Conservation (phyloP, 1,140 invertebrate genomes). For the Drosophila tristis region DNA sequence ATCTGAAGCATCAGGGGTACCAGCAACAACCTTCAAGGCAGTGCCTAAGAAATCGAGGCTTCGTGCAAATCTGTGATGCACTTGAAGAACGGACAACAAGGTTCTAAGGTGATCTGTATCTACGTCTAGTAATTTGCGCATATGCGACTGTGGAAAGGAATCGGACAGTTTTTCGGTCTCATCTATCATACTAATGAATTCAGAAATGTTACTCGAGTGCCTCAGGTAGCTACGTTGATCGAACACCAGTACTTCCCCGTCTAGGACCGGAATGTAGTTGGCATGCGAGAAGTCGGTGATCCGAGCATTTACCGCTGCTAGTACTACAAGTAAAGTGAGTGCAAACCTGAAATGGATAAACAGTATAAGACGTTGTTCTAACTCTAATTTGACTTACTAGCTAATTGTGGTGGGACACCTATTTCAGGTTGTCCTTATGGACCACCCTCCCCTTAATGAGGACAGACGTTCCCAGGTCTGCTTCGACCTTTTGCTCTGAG, state of each 20-base stretch:
- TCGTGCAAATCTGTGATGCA: conserved; percentile 3
- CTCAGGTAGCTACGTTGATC: conserved; percentile 11
- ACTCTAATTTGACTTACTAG: neutral
- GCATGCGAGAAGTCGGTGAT: conserved; percentile 21
- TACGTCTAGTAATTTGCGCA: conserved; percentile 23
- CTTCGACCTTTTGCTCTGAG: conserved; percentile 17
- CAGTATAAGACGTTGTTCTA: neutral
- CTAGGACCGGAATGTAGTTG: conserved; percentile 18
- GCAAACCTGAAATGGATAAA: conserved; percentile 1
- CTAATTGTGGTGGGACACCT: neutral
- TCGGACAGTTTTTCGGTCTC: conserved; percentile 16
- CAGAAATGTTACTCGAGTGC: conserved; percentile 23
- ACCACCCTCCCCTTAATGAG: conserved; percentile 36
- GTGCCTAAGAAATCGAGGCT: conserved; percentile 10
- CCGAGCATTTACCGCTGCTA: conserved; percentile 11
- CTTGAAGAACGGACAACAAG: conserved; percentile 9
- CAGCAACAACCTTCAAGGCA: conserved; percentile 8
- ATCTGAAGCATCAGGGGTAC: conserved; percentile 14
- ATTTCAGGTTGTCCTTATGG: conserved; percentile 24
- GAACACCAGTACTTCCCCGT: neutral
- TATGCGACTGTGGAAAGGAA: conserved; percentile 30
- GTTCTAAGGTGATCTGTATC: conserved; percentile 1
- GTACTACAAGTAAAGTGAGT: conserved; percentile 5
- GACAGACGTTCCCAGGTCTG: conserved; percentile 31
- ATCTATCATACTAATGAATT: conserved; percentile 25